phyloP scores from a whole-genome alignment of 64 coral and sea anemone genomes.

The Montipora efflorescens region DNA sequence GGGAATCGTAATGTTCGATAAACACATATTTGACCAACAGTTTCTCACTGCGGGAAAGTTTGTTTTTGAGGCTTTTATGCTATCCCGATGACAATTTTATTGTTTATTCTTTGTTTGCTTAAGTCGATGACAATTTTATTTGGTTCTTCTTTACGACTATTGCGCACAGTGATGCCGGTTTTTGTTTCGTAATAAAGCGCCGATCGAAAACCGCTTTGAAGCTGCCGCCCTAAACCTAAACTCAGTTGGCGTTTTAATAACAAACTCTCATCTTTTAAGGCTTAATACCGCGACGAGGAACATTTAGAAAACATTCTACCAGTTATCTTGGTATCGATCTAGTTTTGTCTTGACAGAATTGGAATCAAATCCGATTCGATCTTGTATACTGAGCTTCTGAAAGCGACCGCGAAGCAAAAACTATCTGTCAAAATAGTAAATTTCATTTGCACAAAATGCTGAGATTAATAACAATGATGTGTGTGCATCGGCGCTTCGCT shows the following conservation, averaged over 20 bases:
- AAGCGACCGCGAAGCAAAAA: neutral
- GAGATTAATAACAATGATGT: conserved; percentile 15
- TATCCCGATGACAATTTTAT: conserved; percentile 35
- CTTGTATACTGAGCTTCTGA: neutral
- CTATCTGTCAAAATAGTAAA: conserved; percentile 12
- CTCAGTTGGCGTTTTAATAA: conserved; percentile 48
- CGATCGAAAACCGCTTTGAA: conserved; percentile 9
- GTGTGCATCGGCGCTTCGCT: neutral
- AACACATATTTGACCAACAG: conserved; percentile 24
- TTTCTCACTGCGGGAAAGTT: conserved; percentile 58
- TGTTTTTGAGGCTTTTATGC: conserved; percentile 41
- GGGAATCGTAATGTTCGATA: conserved; percentile 2
- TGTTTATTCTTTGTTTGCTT: conserved; percentile 55
- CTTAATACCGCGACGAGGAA: neutral
- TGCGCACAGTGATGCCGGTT: conserved; percentile 12
- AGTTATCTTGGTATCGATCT: neutral
- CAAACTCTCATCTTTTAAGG: conserved; percentile 31
- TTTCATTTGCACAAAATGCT: conserved; percentile 18
- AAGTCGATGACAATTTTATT: conserved; percentile 49
- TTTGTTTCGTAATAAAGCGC: conserved; percentile 31
- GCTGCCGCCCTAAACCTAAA: neutral
- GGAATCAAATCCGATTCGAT: neutral
- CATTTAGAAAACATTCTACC: neutral
- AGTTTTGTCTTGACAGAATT: neutral
- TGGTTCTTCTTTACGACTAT: conserved; percentile 24